Conservation (phyloP, 2,888 invertebrate species). For the Melanostoma mellinum region DNA sequence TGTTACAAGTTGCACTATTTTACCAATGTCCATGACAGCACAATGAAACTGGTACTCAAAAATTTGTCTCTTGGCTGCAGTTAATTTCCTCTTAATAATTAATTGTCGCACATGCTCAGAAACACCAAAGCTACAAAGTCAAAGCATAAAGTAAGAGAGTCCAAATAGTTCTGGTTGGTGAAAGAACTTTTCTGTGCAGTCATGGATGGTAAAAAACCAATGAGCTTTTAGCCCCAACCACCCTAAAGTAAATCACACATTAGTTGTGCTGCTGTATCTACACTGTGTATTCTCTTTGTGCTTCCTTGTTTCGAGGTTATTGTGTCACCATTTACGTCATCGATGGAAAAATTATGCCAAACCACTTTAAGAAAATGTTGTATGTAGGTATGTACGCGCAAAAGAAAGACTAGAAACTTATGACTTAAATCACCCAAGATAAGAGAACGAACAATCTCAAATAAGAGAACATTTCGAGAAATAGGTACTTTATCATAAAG, state of each 20-base stretch:
- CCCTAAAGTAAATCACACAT: conserved; percentile 9
- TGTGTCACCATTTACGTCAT: conserved; percentile 74
- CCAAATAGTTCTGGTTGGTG: background rate
- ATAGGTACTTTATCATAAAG: background rate
- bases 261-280: conserved; percentile 6
- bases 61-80: conserved; percentile 66
- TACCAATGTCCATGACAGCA: background rate
- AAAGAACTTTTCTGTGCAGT: conserved; percentile 51
- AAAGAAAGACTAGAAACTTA: background rate
- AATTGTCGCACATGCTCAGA: conserved; percentile 67
- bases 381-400: conserved; percentile 16
- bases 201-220: conserved; percentile 14
- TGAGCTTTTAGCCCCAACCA: conserved; percentile 47
- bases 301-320: conserved; percentile 72
- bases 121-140: conserved; percentile 34
- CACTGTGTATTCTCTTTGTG: conserved; percentile 37
- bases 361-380: conserved; percentile 40
- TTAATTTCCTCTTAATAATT: conserved; percentile 70
- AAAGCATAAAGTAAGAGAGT: conserved; percentile 61
- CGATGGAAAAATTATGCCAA: conserved; percentile 69
- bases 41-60: conserved; percentile 34
- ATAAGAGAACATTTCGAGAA: conserved; percentile 22
- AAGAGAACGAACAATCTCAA: conserved; percentile 15
- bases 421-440: conserved; percentile 4
- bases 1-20: conserved; percentile 4